Evolutionary conservation across 2,797 vertebrate genomes (phyloP).

Genomic region (Macroramphosus scolopax): DNA sequence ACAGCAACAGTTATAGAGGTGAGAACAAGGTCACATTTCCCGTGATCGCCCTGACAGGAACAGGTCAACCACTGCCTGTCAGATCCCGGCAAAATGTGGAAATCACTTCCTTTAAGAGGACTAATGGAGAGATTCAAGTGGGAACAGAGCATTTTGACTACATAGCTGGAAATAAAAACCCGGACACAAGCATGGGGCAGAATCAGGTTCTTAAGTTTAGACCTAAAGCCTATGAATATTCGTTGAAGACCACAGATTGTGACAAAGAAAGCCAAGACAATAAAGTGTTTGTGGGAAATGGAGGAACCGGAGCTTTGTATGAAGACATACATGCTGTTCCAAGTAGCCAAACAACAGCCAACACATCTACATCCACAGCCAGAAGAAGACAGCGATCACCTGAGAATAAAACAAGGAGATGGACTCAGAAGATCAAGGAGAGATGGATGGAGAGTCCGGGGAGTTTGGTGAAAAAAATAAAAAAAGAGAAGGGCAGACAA

Average conservation of each 20-base stretch:
- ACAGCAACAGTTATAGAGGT: slow-evolving; percentile 15
- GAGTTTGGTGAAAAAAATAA: slow-evolving; percentile 41
- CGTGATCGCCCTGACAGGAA: slow-evolving; percentile 23
- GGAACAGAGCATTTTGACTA: slow-evolving; percentile 8
- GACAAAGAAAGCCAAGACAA: slow-evolving; percentile 13
- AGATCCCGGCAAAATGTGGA: slow-evolving; percentile 35
- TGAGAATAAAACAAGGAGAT: slow-evolving; percentile 52
- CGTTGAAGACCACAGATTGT: slow-evolving; percentile 17
- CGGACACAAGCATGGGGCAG: slow-evolving; percentile 14
- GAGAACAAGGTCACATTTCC: slow-evolving; percentile 16
- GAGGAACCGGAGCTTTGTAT: slow-evolving; percentile 20
- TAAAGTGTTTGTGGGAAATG: slow-evolving; percentile 25
- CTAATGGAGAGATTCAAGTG: neutral
- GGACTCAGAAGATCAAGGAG: slow-evolving; percentile 76
- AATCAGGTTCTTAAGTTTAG: slow-evolving; percentile 26
- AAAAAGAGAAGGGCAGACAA: slow-evolving; percentile 23
- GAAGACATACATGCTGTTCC: slow-evolving; percentile 21
- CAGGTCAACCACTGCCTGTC: slow-evolving; percentile 35
- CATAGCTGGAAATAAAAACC: slow-evolving; percentile 6
- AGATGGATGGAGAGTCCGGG: slow-evolving; percentile 60
- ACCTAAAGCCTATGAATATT: slow-evolving; percentile 44
- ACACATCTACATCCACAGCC: neutral
- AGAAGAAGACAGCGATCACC: slow-evolving; percentile 44
- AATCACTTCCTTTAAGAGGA: slow-evolving; percentile 37
- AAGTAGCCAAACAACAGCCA: slow-evolving; percentile 19